Evolutionary conservation across 1,140 invertebrate species (phyloP), one percentile per base, ranked within the genome.

Genomic region (Harlomillsia oculata): DNA sequence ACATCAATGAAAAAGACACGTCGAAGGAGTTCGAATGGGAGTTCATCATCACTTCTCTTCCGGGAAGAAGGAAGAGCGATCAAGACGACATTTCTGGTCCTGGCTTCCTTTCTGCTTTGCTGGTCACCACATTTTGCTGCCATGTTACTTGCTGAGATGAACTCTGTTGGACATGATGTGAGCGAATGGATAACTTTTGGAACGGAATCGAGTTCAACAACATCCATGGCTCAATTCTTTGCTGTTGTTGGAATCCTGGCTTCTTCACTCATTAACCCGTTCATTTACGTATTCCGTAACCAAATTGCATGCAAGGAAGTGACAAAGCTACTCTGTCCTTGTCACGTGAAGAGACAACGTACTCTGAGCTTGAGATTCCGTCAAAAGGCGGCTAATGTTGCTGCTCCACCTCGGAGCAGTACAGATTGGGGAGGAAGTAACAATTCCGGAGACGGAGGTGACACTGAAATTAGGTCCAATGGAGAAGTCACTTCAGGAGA

Each of bases 201-300:
- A 28, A 67, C 20, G 62, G 66, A n/a, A 29, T 29, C 6, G 51
- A 43, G 1, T 8, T 25, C 26, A 6, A 26, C 56, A 60, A 59
- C 11, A 32, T 68, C 3, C 30, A 68, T 70, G 56, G 57, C 67
- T 3, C 49, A 69, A 39, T 71, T 71, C 13, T 67, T 73, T 59
- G 63, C 68, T 32, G 68, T 69, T 56, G 43, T 46, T 11, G 63
- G 63, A 34, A 65, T 65, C 46, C 50, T 65, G 11, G 44, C 60
- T 21, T 65, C 63, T 9, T 72, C 70, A 49, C 68, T 71, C 2
- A 56, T 76, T 45, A 78, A 77, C 65, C 77, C 78, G 2, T 70
- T 78, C 50, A 76, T 79, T 18, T 79, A 79, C 67, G 77, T 79
- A 21, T 79, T 78, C 64, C 69, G 76, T 11, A 76, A 74, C 56